A percentile compares a stretch with the other conserved stretches of the same genome.
Conservation (phyloP, 2,113 vertebrate genomes). For the Pipa parva region DNA sequence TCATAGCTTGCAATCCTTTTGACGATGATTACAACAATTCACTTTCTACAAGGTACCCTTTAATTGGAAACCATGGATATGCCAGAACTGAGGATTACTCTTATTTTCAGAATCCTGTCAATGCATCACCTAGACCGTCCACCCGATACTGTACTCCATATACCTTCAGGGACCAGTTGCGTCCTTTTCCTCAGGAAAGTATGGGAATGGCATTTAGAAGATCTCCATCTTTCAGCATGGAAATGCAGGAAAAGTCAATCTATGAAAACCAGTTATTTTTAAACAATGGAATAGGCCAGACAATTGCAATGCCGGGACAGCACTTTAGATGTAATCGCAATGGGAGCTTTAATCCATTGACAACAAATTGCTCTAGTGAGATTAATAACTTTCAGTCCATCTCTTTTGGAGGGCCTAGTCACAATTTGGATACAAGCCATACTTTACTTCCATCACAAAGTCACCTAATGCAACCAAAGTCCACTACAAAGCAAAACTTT, state of each 20-base stretch:
- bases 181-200: slow-evolving; percentile 68
- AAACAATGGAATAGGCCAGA: slow-evolving; percentile 53
- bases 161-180: slow-evolving; percentile 68
- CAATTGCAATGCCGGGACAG: slow-evolving; percentile 62
- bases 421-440: slow-evolving; percentile 59
- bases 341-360: slow-evolving; percentile 60
- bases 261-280: slow-evolving; percentile 63
- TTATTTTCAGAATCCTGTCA: slow-evolving; percentile 70
- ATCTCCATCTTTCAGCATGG: slow-evolving; percentile 64
- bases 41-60: slow-evolving; percentile 58
- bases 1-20: slow-evolving; percentile 81
- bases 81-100: slow-evolving; percentile 65
- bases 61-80: slow-evolving; percentile 64
- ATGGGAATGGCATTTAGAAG: slow-evolving; percentile 66
- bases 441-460: slow-evolving; percentile 62
- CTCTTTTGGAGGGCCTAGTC: slow-evolving; percentile 60
- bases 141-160: slow-evolving; percentile 64
- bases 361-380: slow-evolving; percentile 56
- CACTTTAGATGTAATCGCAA: slow-evolving; percentile 65
- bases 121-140: slow-evolving; percentile 64
- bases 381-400: slow-evolving; percentile 58
- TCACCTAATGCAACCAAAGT: slow-evolving; percentile 56
- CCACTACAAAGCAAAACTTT: slow-evolving; percentile 63
- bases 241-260: slow-evolving; percentile 59
- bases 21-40: slow-evolving; percentile 75